Base-by-base conservation (phyloP, 2,888 invertebrate genomes). In the Onthophagus sagittarius region DNA sequence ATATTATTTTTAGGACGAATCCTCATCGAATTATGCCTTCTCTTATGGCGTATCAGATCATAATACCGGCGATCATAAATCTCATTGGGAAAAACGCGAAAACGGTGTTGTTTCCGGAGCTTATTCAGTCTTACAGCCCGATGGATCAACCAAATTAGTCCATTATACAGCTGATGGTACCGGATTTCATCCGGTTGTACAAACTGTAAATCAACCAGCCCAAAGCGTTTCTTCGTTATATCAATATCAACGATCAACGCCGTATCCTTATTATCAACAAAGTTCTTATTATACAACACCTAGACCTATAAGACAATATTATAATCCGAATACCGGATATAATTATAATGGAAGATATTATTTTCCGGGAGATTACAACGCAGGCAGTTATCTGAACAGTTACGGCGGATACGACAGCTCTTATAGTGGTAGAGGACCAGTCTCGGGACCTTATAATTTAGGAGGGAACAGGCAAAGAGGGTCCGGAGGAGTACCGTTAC, bases 11-110 rank as follows among this genome's bases (percentile, higher is more conserved):
- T 23, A 67, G 67, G 67, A 67, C n/a, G 5, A 67, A 31, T 23
- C 15, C 23, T 14, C 7, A 9, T 23, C 23, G 0, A 23, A 67
- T 67, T 84, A 84, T 74, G 79, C 81, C 31, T 84, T 81, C 74
- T 81, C 81, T 73, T 84, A 84, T 74, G 84, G 81, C 0, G 83
- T 84, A 9, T 82, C 83, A 0, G 83, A 84, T 74, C 83, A 83
- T 0, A 80, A 81, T 70, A 84, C 84, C 2, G 84, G 84, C 3
- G 84, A 84, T 73, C 84, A 84, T 74, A 84, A 84, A 71, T 79
- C 81, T 15, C 84, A 84, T 74, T 84, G 84, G 83, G 84, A 84
- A 77, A 80, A 80, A 15, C 83, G 81, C 71, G 82, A 83, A 73
- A 81, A 82, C 67, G 83, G 83, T 7, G 81, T 82, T 5, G 84